Conservation (phyloP, 2,113 vertebrate species). For the Gopherus flavomarginatus region DNA sequence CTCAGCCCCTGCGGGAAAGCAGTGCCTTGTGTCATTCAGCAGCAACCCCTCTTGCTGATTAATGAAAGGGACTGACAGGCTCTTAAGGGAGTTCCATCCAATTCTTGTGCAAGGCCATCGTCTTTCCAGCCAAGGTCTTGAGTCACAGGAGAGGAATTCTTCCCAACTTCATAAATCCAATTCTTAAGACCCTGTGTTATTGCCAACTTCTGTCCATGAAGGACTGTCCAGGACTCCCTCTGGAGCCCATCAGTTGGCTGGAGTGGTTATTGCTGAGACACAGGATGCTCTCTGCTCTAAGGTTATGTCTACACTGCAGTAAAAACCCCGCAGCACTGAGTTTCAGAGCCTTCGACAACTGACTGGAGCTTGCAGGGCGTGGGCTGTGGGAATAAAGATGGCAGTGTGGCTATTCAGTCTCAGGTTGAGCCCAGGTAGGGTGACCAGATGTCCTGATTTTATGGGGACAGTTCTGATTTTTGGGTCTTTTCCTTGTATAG, state of each 20-base stretch:
- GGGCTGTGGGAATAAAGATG: too few relatives aligned
- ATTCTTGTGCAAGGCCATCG: slow-evolving; percentile 64
- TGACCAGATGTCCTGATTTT: too few relatives aligned
- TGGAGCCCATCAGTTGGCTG: slow-evolving; percentile 44
- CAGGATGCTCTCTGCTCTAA: neutral
- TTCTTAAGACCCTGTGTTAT: slow-evolving; percentile 21
- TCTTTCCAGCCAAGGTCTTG: slow-evolving; percentile 40
- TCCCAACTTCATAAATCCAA: slow-evolving; percentile 33
- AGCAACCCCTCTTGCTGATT: slow-evolving; percentile 68
- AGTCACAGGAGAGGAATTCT: slow-evolving; percentile 42
- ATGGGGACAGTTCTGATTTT: too few relatives aligned
- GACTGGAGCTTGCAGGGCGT: too few relatives aligned
- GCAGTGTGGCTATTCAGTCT: too few relatives aligned
- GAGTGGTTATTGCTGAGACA: slow-evolving; percentile 41
- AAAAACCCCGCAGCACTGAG: too few relatives aligned
- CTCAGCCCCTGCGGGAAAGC: slow-evolving; percentile 32
- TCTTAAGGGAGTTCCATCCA: slow-evolving; percentile 63
- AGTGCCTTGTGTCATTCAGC: slow-evolving; percentile 51
- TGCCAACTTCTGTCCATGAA: slow-evolving; percentile 32
- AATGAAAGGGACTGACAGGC: slow-evolving; percentile 73
- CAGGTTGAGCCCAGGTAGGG: too few relatives aligned
- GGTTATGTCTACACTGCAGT: too few relatives aligned
- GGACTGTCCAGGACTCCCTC: slow-evolving; percentile 61
- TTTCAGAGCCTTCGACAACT: neutral
- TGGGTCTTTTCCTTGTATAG: too few relatives aligned